Percentiles rank a stretch among this genome's conserved stretches.
These are phyloP conservation scores for Nemurella pictetii DNA, from an alignment of 2,888 invertebrate species.

Conservation along the genomic window DNA sequence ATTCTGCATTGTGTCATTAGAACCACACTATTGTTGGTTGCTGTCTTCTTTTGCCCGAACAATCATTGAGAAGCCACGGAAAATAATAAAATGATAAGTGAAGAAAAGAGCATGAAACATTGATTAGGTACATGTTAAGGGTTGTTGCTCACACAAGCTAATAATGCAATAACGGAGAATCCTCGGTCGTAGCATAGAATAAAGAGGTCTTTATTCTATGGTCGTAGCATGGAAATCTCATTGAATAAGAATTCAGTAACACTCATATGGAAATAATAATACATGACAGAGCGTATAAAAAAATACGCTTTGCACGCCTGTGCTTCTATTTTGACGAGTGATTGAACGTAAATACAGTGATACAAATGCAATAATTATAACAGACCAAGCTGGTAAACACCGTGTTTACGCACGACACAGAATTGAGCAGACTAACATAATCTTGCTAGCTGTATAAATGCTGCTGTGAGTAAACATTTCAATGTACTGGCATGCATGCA, in stretches of 20 bases:
- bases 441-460: constrained; percentile 19
- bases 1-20: not conserved
- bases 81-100: not conserved
- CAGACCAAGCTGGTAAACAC: not conserved
- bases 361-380: not conserved
- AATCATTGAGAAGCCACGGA: not conserved
- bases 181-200: not conserved
- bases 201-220: too few species aligned
- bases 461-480: constrained; percentile 13
- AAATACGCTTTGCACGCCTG: too few species aligned
- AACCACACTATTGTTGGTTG: not conserved
- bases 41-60: not conserved
- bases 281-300: not conserved
- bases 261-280: too few species aligned
- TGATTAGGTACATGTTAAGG: not conserved
- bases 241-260: too few species aligned
- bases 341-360: not conserved
- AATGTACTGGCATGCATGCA: constrained; percentile 23
- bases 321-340: not conserved
- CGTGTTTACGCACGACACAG: constrained; percentile 20
- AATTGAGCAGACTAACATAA: constrained; percentile 14
- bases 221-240: too few species aligned
- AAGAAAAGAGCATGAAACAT: not conserved
- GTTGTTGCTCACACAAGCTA: not conserved
- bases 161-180: not conserved